Base-by-base conservation (phyloP, 2,113 vertebrate species). In the Sialia sialis region DNA sequence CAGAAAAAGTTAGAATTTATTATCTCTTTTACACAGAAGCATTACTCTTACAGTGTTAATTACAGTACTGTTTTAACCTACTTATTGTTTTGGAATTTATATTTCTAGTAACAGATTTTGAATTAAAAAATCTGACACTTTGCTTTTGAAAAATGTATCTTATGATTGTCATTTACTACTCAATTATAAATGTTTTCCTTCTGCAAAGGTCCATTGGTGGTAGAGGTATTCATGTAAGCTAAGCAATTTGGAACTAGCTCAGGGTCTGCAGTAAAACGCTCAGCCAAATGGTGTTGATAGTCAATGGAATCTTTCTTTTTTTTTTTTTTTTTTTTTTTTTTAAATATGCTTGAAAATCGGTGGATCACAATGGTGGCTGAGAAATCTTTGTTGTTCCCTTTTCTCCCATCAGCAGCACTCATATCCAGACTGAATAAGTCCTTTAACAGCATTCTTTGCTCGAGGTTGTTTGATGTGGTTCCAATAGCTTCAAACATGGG, bases 401-500 rank as follows among this genome's bases (percentile, higher is more conserved):
- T 63, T 89, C 79, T 93, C 81, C 75, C 78, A 79, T 95, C 91
- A 95, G 90, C 90, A 90, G 92, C 94, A 93, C 91, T 95, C 91
- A 95, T 66, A 96, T 22, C 76, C 94, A 96, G 93, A 81, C 91
- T 97, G 97, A 96, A 94, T 94, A 97, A 97, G 97, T 95, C 95
- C 84, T 96, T 95, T 73, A 30, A 82, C 68, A 3, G 38, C 79
- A 76, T 98, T 97, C 93, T 98, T 97, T 95, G 83, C 94, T 94
- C 2, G 0, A 70, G 39, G 34, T 54, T 4, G 62, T 98, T 97
- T 98, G 97, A 98, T 97, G 96, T 95, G 55, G 63, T 95, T 97
- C 96, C 97, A 98, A 90, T 67, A 94, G 94, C 91, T 96, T 96
- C 96, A 97, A 96, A 97, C 84, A 88, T 63, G 72, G 73, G 90